phyloP scores from a whole-genome alignment of 1,140 invertebrate species.

The Cydia splendana region DNA sequence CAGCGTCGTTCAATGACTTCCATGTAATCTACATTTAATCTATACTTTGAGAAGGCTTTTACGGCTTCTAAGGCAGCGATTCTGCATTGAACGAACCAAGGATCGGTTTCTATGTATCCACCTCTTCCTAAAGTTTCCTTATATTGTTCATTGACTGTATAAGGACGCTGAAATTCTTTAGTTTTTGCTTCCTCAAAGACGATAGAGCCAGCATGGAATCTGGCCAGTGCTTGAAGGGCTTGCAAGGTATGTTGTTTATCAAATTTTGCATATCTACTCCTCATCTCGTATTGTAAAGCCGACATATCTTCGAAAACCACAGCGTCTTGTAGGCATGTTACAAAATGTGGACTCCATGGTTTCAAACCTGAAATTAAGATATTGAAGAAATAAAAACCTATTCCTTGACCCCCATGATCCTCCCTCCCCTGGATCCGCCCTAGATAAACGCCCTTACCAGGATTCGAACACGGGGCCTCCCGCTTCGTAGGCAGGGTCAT shows the following conservation, averaged over 20 bases:
- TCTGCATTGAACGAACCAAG: slow-evolving; percentile 67
- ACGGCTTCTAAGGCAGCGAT: slow-evolving; percentile 56
- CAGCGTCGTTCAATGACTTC: slow-evolving; percentile 56
- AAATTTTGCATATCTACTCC: slow-evolving; percentile 61
- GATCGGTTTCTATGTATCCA: slow-evolving; percentile 49
- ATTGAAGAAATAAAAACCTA: slow-evolving; percentile 22
- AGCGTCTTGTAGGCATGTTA: slow-evolving; percentile 53
- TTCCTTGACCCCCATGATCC: too few relatives aligned
- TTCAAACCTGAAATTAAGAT: slow-evolving; percentile 53
- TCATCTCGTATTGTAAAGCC: slow-evolving; percentile 50
- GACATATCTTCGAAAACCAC: slow-evolving; percentile 70
- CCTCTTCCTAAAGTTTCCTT: slow-evolving; percentile 48
- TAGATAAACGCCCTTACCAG: too few relatives aligned
- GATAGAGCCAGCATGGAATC: slow-evolving; percentile 67
- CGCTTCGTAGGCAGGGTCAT: too few relatives aligned
- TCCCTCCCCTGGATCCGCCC: too few relatives aligned
- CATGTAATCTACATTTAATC: slow-evolving; percentile 41
- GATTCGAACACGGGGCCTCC: too few relatives aligned
- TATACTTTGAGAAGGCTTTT: slow-evolving; percentile 60
- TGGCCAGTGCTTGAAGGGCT: slow-evolving; percentile 61
- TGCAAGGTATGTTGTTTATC: slow-evolving; percentile 61
- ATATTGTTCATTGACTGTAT: slow-evolving; percentile 57
- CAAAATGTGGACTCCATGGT: slow-evolving; percentile 59
- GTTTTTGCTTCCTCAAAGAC: slow-evolving; percentile 63
- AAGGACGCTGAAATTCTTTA: slow-evolving; percentile 43